Base-by-base conservation (phyloP, 53 echinoderm and acorn worm species). In the Actinopyga echinites region DNA sequence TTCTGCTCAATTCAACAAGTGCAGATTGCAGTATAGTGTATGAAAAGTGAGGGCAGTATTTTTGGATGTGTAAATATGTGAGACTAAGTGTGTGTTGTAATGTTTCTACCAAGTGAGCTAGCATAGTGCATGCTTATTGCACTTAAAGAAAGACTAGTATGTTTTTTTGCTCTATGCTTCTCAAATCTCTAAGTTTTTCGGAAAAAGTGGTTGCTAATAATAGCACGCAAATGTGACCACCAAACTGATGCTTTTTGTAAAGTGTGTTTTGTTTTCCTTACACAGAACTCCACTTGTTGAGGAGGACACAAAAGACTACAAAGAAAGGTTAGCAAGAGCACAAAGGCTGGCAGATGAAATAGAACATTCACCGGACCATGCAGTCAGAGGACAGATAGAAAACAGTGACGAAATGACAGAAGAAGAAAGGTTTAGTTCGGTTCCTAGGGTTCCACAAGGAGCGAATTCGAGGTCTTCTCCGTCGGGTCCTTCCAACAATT, bases 401-500 rank as follows among this genome's bases (percentile, higher is more conserved):
- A 49, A 71, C 80, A 63, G 57, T 30, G 90, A 88, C 32, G 91
- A 88, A 26, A 81, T 81, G 43, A 84, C 90, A 5, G 97, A 97
- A 63, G 97, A 94, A 38, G 94, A 97, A 12, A 86, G 78, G 34
- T 97, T 92, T 71, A 94, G 97, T 71, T 85, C 94, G 6, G 97
- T 97, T 36, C 82, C 85, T 17, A 83, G 97, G 53, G 55, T 55
- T 28, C 17, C 49, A 30, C 89, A 88, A 17, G 37, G 74, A 1
- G 0, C 73, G 2, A 71, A 33, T 36, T 24, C 28, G 11, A 62
- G 63, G 31, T 31, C 28, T 62, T 24, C 63, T 11, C 28, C 63
- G 8, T 49, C 49, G 2, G 57, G 55, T 54, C 84, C 89, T 79
- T 84, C 89, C 83, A 73, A 33, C 78, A 85, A 40, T 30, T 43